These are phyloP conservation scores for Ennomos erosarius DNA, from an alignment of 2,888 invertebrate genomes.

Conservation along the genomic window DNA sequence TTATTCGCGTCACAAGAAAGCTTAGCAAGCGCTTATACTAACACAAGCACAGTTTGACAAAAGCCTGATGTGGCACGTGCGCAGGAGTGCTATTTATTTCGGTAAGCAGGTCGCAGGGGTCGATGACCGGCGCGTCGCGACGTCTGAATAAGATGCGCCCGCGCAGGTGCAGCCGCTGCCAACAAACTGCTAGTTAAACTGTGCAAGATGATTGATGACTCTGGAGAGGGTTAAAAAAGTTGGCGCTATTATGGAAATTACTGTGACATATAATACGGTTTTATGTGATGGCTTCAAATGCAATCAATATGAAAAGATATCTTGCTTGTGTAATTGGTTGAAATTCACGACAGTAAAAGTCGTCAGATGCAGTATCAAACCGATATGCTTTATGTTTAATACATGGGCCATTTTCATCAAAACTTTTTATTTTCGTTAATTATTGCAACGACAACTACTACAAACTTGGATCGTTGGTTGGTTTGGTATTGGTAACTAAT, in stretches of 20 bases:
- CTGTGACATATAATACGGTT: constrained; percentile 24
- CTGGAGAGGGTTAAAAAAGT: constrained; percentile 23
- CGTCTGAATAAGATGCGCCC: constrained; percentile 74
- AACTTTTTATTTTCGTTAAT: no score
- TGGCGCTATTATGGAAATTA: constrained; percentile 44
- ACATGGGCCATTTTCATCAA: no score
- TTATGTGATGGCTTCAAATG: constrained; percentile 14
- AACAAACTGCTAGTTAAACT: constrained; percentile 16
- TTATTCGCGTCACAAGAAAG: constrained; percentile 10
- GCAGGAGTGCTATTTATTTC: constrained; percentile 68
- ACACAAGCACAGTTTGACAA: constrained; percentile 44
- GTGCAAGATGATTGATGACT: constrained; percentile 26
- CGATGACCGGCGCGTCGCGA: constrained; percentile 77
- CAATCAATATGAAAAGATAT: no score
- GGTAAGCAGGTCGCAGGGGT: constrained; percentile 81
- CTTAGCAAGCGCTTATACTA: constrained; percentile 12
- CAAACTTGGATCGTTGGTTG: no score
- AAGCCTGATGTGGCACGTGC: constrained; percentile 61
- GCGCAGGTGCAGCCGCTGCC: constrained; percentile 68
- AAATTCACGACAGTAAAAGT: no score
- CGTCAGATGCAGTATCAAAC: no score
- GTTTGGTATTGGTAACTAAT: no score
- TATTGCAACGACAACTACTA: no score
- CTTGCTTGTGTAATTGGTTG: no score
- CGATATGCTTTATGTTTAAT: no score